Evolutionary conservation across 2,113 vertebrate species (phyloP).

Genomic region (Ibidorhyncha struthersii): DNA sequence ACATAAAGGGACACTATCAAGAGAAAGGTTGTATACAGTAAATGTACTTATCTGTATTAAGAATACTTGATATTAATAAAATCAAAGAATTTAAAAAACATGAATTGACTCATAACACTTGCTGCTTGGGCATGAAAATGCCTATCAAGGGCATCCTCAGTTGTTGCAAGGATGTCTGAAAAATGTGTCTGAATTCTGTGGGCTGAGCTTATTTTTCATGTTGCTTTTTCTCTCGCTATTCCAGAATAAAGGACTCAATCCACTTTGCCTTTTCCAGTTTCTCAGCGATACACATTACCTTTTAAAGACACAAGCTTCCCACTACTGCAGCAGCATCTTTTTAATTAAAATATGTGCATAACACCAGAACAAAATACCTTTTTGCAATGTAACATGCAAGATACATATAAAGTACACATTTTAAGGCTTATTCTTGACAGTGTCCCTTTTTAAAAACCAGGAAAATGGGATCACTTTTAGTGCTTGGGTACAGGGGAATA

Average conservation of each 20-base stretch:
- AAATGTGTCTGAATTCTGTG: not conserved
- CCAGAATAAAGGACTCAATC: not conserved
- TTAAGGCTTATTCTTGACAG: constrained; percentile 40
- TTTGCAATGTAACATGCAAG: not conserved
- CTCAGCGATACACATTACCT: not conserved
- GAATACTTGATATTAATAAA: constrained; percentile 22
- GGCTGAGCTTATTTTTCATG: not conserved
- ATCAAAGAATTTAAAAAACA: not conserved
- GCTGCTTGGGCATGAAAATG: not conserved
- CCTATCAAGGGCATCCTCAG: not conserved
- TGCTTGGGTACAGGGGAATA: not conserved
- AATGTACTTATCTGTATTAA: not conserved
- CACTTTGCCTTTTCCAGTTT: not conserved
- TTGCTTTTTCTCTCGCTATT: not conserved
- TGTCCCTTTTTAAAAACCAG: constrained; percentile 44
- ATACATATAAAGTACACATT: not conserved
- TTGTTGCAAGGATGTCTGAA: not conserved
- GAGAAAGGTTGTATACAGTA: constrained; percentile 39
- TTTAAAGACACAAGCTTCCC: not conserved
- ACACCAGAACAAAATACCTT: not conserved
- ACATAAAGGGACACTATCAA: constrained; percentile 53
- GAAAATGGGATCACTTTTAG: constrained; percentile 40
- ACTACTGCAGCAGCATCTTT: not conserved
- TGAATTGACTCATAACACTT: not conserved
- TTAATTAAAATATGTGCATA: not conserved